Percentiles rank a stretch among this genome's conserved stretches.
phyloP scores from a whole-genome alignment of 30 jellyfish, hydroid and myxozoan genomes.

The Hydractinia symbiolongicarpus region DNA sequence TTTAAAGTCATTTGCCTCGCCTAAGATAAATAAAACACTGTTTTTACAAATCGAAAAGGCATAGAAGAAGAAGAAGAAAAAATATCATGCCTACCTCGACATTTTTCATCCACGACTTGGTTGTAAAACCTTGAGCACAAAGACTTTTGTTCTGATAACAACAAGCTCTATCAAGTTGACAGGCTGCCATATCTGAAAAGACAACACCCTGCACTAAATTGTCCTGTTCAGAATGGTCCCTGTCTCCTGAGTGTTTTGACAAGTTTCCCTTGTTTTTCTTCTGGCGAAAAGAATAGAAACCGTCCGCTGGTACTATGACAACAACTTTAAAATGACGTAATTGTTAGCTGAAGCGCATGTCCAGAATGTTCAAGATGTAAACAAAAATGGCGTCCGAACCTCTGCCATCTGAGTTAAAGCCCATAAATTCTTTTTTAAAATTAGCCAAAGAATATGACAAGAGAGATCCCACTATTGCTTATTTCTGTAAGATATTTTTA shows the following conservation, averaged over 20 bases:
- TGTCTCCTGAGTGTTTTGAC: too few species aligned
- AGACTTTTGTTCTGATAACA: conserved; percentile 12
- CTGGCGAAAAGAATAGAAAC: too few species aligned
- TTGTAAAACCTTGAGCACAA: conserved; percentile 69
- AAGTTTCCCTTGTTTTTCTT: too few species aligned
- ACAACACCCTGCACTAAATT: too few species aligned
- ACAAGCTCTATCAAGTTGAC: conserved; percentile 9
- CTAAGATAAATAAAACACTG: too few species aligned
- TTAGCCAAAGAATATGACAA: conserved; percentile 75
- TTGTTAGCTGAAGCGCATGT: neutral
- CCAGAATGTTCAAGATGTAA: neutral
- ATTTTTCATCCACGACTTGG: conserved; percentile 70
- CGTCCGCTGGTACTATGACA: too few species aligned
- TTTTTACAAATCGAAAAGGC: too few species aligned
- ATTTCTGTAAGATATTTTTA: conserved; percentile 45
- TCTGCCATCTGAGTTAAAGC: conserved; percentile 61
- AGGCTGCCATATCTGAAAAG: conserved; percentile 12
- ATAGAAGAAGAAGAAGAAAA: too few species aligned
- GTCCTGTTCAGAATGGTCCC: too few species aligned
- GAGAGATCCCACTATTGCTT: conserved; percentile 62
- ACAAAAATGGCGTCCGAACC: conserved; percentile 40
- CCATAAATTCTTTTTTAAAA: conserved; percentile 49
- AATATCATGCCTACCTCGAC: conserved; percentile 50
- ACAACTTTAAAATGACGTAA: neutral
- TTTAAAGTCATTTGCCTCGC: too few species aligned